phyloP scores from a whole-genome alignment of 1,140 invertebrate species.

The Armadillidium nasatum region DNA sequence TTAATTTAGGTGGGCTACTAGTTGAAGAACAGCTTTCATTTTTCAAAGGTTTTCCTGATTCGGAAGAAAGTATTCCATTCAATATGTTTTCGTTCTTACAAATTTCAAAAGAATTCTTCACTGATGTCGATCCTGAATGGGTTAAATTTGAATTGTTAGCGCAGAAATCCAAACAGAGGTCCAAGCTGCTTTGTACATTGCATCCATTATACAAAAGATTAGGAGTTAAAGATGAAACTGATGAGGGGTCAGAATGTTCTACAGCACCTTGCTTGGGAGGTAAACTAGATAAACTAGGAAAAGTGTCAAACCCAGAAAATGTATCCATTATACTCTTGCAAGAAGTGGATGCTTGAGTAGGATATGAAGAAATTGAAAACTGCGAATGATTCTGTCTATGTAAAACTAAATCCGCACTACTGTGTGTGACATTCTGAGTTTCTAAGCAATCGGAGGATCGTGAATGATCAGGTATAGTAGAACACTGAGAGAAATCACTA shows the following conservation, averaged over 20 bases:
- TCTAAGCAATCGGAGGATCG: not conserved
- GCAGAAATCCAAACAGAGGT: not conserved
- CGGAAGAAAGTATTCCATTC: not conserved
- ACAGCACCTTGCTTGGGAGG: not conserved
- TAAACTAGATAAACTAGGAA: not conserved
- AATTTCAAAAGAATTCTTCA: not conserved
- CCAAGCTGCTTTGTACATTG: not conserved
- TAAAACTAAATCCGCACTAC: not conserved
- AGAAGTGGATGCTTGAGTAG: not conserved
- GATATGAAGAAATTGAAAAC: not conserved
- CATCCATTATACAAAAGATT: not conserved
- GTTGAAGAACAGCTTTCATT: not conserved
- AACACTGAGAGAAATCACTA: not conserved
- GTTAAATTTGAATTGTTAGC: constrained; percentile 1
- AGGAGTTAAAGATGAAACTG: not conserved
- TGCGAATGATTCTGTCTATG: not conserved
- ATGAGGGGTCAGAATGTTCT: not conserved
- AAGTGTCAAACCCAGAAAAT: not conserved
- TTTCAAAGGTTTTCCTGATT: not conserved
- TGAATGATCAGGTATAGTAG: not conserved
- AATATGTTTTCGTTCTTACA: not conserved
- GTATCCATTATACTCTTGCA: not conserved
- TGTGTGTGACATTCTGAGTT: not conserved
- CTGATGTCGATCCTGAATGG: not conserved
- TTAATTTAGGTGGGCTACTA: not conserved